Evolutionary conservation across 2,888 invertebrate species (phyloP).

Genomic region (Desoria tigrina): DNA sequence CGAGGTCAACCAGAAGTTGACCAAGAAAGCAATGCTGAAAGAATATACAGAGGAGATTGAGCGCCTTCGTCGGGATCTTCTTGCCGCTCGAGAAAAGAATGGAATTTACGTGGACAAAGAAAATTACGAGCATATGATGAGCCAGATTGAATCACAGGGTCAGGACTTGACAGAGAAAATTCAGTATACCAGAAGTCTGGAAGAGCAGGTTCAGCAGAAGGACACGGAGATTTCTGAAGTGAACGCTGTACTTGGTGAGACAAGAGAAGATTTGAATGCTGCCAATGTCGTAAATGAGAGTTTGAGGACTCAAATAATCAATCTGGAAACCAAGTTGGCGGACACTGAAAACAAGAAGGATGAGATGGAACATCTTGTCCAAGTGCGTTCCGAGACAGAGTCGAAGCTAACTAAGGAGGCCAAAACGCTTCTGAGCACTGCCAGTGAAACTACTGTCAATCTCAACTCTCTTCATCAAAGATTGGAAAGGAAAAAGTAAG

Average conservation of each 20-base stretch:
- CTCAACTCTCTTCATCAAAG: no score
- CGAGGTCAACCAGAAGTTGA: conserved; percentile 85
- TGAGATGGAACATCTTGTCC: conserved; percentile 69
- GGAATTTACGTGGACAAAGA: conserved; percentile 85
- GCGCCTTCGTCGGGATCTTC: conserved; percentile 78
- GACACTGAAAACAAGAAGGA: conserved; percentile 62
- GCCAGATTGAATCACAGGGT: conserved; percentile 67
- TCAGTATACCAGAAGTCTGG: conserved; percentile 67
- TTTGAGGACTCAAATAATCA: conserved; percentile 52
- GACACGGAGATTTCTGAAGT: conserved; percentile 56
- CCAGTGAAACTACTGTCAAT: conserved; percentile 54
- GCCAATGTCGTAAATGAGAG: conserved; percentile 55
- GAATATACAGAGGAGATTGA: conserved; percentile 88
- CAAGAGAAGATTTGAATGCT: no score
- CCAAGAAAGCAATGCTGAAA: conserved; percentile 76
- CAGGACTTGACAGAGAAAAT: conserved; percentile 72
- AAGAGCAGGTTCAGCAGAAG: conserved; percentile 67
- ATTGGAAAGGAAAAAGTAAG: no score
- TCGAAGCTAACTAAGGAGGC: conserved; percentile 66
- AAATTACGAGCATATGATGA: conserved; percentile 72
- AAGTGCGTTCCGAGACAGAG: conserved; percentile 68
- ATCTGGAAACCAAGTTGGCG: conserved; percentile 54
- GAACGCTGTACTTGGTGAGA: conserved; percentile 16
- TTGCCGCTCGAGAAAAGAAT: conserved; percentile 81
- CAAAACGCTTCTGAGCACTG: conserved; percentile 64